phyloP scores from a whole-genome alignment of 1,140 invertebrate species.

The Neodiprion lecontei region DNA sequence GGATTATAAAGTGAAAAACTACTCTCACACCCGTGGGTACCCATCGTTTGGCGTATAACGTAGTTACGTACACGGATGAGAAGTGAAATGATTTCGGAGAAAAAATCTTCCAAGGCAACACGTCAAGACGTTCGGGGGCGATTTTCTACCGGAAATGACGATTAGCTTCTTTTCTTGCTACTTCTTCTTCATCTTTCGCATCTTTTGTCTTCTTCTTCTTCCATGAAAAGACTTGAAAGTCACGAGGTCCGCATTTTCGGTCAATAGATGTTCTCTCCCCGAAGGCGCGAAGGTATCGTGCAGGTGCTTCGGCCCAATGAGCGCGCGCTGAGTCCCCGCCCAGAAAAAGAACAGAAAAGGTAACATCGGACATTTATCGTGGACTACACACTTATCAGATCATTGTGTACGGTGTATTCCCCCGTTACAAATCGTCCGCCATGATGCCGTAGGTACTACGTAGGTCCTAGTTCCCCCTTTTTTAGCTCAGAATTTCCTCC shows the following conservation, averaged over 20 bases:
- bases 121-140: no score
- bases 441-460: background rate
- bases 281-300: background rate
- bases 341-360: background rate
- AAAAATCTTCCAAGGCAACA: no score
- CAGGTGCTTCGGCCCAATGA: background rate
- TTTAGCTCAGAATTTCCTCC: background rate
- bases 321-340: slow-evolving; percentile 1
- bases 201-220: no score
- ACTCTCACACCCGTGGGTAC: no score
- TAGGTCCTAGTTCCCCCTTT: background rate
- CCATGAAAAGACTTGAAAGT: no score
- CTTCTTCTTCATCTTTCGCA: no score
- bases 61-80: no score
- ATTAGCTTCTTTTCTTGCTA: no score
- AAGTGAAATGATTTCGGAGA: no score
- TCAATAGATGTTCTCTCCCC: background rate
- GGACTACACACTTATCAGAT: background rate
- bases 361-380: background rate
- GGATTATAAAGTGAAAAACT: no score
- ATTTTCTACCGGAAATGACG: no score
- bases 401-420: background rate
- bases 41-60: no score
- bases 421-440: slow-evolving; percentile 1
- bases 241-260: background rate